Base-by-base conservation (phyloP, 35 echinoderm and acorn worm genomes). In the Apostichopus japonicus region DNA sequence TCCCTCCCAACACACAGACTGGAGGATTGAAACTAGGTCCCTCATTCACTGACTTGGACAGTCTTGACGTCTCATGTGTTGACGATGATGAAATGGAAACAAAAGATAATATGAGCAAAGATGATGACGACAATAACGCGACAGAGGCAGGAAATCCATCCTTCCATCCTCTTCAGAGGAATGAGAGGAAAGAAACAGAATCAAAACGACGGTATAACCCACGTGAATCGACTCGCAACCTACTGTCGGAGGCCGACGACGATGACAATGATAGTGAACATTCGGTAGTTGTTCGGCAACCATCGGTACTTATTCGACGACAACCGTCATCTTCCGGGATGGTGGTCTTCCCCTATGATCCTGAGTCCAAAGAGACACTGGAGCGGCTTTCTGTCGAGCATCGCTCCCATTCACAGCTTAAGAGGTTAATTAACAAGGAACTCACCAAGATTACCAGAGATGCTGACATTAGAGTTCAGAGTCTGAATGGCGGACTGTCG, bases 281-380 rank as follows among this genome's bases (percentile, higher is more conserved):
- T 6, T 6, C 79, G 6, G 52, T n/a, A 52, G 24, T 77, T 0
- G 71, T 75, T n/a, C 71, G 71, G 21, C 77, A 78, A 23, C 72
- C 90, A 17, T 91, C 90, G 4, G 76, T 91, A 14, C 52, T 67
- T 23, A 91, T 78, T 19, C 90, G 71, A 23, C 90, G 90, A 10
- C 90, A 91, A 15, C 90, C 90, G 52, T 91, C 90, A 53, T 78
- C 90, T 8, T 61, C 90, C 4, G 72, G 72, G 23, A 78, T 91
- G 72, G 71, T 79, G 52, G 71, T 91, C 52, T 91, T 91, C 23
- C 90, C 90, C 22, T 91, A 78, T 23, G 90, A 91, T 22, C 90
- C 90, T 4, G 14, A 78, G 27, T 91, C 90, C 6, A 91, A 91
- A 65, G 72, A 55, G 52, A 91, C 90, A 5, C 55, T 91, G 0